Percentiles rank a stretch among this genome's conserved stretches.
phyloP scores from a whole-genome alignment of 2,113 vertebrate genomes.

The Tragulus kanchil region DNA sequence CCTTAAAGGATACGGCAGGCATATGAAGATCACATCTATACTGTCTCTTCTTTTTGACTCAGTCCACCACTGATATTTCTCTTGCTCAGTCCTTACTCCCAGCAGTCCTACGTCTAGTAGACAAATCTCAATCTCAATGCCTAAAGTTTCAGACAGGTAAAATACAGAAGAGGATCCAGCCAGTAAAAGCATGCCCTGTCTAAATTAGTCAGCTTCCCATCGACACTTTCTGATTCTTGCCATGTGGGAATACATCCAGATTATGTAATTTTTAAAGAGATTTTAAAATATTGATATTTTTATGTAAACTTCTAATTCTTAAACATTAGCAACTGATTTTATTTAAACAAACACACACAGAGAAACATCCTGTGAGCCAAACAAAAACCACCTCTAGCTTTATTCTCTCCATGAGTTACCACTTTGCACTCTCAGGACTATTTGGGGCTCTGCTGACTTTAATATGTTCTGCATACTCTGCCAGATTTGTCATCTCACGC shows the following conservation, averaged over 20 bases:
- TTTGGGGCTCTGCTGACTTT: not conserved
- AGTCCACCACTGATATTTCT: not conserved
- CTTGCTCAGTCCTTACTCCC: not conserved
- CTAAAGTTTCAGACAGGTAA: not conserved
- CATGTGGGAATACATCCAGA: not conserved
- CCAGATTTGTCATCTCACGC: not conserved
- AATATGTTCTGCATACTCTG: not conserved
- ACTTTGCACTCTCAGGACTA: not conserved
- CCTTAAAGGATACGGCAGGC: not conserved
- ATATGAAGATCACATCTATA: not conserved
- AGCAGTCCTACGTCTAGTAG: not conserved
- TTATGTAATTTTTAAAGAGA: conserved; percentile 28
- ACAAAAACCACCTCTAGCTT: not conserved
- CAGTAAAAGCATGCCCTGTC: not conserved
- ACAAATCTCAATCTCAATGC: not conserved
- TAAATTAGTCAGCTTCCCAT: not conserved
- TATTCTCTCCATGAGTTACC: not conserved
- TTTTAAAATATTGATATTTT: conserved; percentile 8
- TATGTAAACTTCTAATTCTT: not conserved
- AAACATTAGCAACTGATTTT: conserved; percentile 2
- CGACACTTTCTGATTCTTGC: not conserved
- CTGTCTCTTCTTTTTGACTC: not conserved
- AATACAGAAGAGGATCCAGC: not conserved
- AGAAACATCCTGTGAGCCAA: not conserved
- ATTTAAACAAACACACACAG: not conserved